Evolutionary conservation across 2,797 vertebrate species (phyloP).

Genomic region (Apogon hyalosoma): DNA sequence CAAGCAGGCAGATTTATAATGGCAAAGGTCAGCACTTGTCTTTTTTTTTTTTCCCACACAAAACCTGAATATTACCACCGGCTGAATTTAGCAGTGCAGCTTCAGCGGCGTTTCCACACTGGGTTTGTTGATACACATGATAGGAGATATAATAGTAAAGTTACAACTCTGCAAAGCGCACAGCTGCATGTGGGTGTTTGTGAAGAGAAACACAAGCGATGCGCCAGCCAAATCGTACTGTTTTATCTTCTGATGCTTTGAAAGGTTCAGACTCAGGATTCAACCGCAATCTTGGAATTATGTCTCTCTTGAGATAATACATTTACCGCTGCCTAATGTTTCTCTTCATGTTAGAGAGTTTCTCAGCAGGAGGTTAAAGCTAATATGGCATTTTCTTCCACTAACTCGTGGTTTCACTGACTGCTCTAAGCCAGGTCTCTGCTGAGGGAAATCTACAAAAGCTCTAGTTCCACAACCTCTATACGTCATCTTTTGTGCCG

Average conservation of each 20-base stretch:
- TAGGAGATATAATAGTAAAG: constrained; percentile 35
- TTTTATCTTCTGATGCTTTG: constrained; percentile 57
- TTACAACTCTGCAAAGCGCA: constrained; percentile 36
- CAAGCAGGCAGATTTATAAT: constrained; percentile 77
- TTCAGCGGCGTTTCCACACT: constrained; percentile 59
- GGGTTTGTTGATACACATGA: constrained; percentile 50
- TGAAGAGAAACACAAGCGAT: constrained; percentile 29
- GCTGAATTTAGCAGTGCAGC: constrained; percentile 59
- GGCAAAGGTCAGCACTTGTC: constrained; percentile 80
- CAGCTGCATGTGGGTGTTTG: constrained; percentile 45
- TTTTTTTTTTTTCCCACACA: constrained; percentile 64
- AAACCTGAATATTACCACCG: constrained; percentile 57
- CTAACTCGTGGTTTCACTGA: constrained; percentile 19
- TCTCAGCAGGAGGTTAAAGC: constrained; percentile 46
- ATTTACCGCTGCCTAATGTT: constrained; percentile 39
- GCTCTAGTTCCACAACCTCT: constrained; percentile 30
- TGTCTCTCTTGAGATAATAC: constrained; percentile 31
- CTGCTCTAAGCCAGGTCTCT: constrained; percentile 41
- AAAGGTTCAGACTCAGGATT: constrained; percentile 38
- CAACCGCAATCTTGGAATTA: constrained; percentile 21
- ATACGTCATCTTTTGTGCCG: constrained; percentile 51
- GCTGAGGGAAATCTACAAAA: constrained; percentile 48
- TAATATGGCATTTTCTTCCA: constrained; percentile 53
- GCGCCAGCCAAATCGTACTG: constrained; percentile 17
- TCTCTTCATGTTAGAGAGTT: constrained; percentile 31